Evolutionary conservation across 2,113 vertebrate species (phyloP).

Genomic region (Rostratula benghalensis): DNA sequence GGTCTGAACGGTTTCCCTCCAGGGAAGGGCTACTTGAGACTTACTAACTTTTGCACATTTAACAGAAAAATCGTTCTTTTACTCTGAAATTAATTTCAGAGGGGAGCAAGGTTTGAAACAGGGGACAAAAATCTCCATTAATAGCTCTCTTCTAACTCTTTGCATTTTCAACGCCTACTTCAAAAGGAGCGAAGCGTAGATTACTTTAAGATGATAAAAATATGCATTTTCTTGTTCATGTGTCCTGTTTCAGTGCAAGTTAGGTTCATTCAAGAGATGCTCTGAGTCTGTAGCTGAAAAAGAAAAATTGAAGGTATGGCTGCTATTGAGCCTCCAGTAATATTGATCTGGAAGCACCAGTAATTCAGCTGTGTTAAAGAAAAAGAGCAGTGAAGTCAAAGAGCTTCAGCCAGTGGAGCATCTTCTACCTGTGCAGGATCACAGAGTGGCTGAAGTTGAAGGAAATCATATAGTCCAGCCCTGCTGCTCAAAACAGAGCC

Average conservation of each 20-base stretch:
- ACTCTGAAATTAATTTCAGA: not conserved
- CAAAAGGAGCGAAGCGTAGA: not conserved
- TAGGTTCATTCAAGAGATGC: not conserved
- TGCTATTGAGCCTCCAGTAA: not conserved
- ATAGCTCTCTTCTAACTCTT: not conserved
- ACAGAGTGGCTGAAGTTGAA: not conserved
- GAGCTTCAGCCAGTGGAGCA: not conserved
- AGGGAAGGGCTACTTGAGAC: not conserved
- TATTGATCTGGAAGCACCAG: not conserved
- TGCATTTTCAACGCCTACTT: not conserved
- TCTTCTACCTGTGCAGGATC: not conserved
- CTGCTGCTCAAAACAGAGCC: not conserved
- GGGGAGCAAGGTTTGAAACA: not conserved
- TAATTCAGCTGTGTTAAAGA: not conserved
- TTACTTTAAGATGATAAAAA: not conserved
- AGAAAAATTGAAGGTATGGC: not conserved
- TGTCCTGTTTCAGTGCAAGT: not conserved
- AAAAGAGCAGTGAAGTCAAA: not conserved
- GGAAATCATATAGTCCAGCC: not conserved
- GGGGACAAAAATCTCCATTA: not conserved
- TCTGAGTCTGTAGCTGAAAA: not conserved
- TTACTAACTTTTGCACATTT: slow-evolving; percentile 12
- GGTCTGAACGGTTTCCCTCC: not conserved
- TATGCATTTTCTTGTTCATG: not conserved
- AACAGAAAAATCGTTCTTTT: not conserved